Conservation (phyloP, 37 sponge, comb jelly and placozoan genomes). For the Halichondria panicea region DNA sequence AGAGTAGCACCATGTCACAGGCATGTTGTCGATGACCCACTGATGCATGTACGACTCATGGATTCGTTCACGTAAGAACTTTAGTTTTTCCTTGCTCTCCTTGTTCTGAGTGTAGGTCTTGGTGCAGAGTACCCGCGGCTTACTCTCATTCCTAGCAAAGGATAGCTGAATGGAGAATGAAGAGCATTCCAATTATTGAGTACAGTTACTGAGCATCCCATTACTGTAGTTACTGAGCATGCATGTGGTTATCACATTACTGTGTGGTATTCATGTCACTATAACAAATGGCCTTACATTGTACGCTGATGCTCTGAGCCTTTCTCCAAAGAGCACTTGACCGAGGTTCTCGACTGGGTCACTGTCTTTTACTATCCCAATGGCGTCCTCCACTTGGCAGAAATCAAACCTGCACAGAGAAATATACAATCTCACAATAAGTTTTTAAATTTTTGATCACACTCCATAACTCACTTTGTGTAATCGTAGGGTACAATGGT, state of each 20-base stretch:
- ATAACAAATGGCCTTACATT: slow-evolving; percentile 26
- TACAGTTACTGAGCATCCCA: background rate
- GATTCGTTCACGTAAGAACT: slow-evolving; percentile 62
- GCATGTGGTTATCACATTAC: background rate
- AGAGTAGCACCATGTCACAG: slow-evolving; percentile 93
- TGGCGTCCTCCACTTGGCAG: slow-evolving; percentile 58
- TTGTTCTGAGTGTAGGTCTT: slow-evolving; percentile 31
- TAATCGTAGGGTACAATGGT: slow-evolving; percentile 95
- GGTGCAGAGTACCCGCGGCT: slow-evolving; percentile 6
- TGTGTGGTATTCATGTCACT: background rate
- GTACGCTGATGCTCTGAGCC: slow-evolving; percentile 64
- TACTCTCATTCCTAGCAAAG: slow-evolving; percentile 28
- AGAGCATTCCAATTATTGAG: background rate
- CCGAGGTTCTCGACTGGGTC: slow-evolving; percentile 96
- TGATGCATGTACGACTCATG: slow-evolving; percentile 78
- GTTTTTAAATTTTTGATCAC: background rate
- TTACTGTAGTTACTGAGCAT: background rate
- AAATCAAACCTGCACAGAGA: slow-evolving; percentile 85
- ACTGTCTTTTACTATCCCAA: slow-evolving; percentile 32
- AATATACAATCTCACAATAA: background rate
- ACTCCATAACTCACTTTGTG: slow-evolving; percentile 48
- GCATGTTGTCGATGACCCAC: slow-evolving; percentile 99
- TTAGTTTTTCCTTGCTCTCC: slow-evolving; percentile 29
- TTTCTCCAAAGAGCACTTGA: slow-evolving; percentile 87
- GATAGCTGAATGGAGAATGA: slow-evolving; percentile 14